Conservation (phyloP, 2,888 invertebrate genomes). For the Tetropium fuscum region DNA sequence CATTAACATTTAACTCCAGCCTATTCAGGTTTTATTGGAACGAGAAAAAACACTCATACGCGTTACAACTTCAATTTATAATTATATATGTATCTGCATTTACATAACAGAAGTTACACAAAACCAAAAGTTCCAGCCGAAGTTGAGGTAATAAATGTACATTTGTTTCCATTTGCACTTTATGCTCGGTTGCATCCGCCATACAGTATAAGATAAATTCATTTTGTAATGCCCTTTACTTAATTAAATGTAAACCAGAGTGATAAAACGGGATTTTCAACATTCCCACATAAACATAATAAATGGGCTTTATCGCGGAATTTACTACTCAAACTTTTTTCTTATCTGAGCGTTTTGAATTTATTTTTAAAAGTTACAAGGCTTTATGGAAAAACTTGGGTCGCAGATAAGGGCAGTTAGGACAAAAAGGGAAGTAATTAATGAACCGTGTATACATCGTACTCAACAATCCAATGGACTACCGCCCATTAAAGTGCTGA, state of each 20-base stretch:
- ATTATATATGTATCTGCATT: too few relatives aligned
- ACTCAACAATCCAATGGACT: too few relatives aligned
- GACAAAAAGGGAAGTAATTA: too few relatives aligned
- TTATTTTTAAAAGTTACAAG: constrained; percentile 15
- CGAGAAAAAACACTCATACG: too few relatives aligned
- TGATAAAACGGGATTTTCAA: constrained; percentile 21
- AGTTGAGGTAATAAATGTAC: constrained; percentile 11
- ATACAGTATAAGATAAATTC: constrained; percentile 10
- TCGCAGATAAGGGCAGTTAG: not conserved
- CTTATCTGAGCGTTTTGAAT: constrained; percentile 2
- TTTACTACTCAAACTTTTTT: constrained; percentile 13
- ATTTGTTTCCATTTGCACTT: constrained; percentile 3
- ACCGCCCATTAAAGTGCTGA: too few relatives aligned
- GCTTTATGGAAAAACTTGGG: constrained; percentile 16
- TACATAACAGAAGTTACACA: not conserved
- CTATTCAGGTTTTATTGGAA: too few relatives aligned
- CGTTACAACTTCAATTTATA: too few relatives aligned
- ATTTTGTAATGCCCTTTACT: constrained; percentile 14
- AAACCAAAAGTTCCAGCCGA: not conserved
- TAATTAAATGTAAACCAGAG: constrained; percentile 20
- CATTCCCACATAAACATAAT: constrained; percentile 26
- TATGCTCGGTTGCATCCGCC: not conserved
- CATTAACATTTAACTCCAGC: too few relatives aligned
- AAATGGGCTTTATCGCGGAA: constrained; percentile 22
- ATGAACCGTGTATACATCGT: too few relatives aligned